A percentile compares a stretch with the other conserved stretches of the same genome.
Evolutionary conservation across 2,797 vertebrate species (phyloP).

Genomic region (Neomorphus geoffroyi): DNA sequence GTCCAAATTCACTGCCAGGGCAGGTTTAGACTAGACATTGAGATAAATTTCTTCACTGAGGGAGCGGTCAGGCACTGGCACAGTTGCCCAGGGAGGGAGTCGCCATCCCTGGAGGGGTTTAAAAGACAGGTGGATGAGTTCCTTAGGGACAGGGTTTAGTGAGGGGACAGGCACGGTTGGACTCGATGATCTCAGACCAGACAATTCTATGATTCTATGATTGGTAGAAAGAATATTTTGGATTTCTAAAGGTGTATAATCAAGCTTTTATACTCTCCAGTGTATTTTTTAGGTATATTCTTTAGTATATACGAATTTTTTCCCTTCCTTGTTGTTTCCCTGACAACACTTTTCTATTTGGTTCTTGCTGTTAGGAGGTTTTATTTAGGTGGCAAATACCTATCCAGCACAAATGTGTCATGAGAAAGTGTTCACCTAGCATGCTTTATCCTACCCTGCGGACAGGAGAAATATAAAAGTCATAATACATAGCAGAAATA

Average conservation of each 20-base stretch:
- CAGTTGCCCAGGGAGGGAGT: too few species aligned
- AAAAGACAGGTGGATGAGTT: too few species aligned
- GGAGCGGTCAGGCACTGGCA: too few species aligned
- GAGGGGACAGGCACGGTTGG: too few species aligned
- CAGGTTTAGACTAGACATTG: too few species aligned
- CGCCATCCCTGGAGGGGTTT: too few species aligned
- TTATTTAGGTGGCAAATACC: constrained; percentile 39
- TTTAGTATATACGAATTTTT: background rate
- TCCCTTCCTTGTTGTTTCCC: background rate
- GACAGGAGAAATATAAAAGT: background rate
- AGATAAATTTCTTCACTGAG: too few species aligned
- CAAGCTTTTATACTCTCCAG: background rate
- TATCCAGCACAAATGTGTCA: constrained; percentile 7
- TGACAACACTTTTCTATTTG: background rate
- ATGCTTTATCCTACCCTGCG: background rate
- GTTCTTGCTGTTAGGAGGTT: constrained; percentile 33
- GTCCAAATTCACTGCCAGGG: too few species aligned
- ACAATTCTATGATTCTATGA: too few species aligned
- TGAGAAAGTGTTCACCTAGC: background rate
- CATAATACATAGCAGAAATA: background rate
- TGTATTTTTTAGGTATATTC: background rate
- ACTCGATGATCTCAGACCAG: too few species aligned
- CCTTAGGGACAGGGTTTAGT: too few species aligned
- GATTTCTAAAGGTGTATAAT: background rate
- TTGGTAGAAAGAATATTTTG: background rate